phyloP scores from a whole-genome alignment of 2,888 invertebrate species.

The Bellardia bayeri region DNA sequence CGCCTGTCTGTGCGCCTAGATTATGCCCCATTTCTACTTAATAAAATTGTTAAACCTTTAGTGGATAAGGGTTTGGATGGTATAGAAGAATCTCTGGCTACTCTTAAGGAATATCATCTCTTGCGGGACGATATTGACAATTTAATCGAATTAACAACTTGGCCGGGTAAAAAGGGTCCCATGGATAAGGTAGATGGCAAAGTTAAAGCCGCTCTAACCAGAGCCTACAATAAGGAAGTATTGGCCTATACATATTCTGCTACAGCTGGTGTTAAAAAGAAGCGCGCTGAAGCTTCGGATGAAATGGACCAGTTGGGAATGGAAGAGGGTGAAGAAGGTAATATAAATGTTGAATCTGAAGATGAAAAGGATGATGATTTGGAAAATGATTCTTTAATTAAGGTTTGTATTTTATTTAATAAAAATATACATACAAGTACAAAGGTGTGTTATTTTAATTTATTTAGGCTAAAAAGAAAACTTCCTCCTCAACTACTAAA shows the following conservation, averaged over 20 bases:
- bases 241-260: conserved; percentile 91
- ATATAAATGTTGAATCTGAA: conserved; percentile 78
- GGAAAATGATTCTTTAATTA: conserved; percentile 91
- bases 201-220: conserved; percentile 96
- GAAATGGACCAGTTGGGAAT: conserved; percentile 84
- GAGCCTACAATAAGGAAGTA: conserved; percentile 94
- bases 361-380: conserved; percentile 86
- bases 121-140: conserved; percentile 96
- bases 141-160: conserved; percentile 92
- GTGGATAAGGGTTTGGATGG: conserved; percentile 89
- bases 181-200: conserved; percentile 91
- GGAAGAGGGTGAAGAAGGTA: conserved; percentile 80
- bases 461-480: conserved; percentile 79
- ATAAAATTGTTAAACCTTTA: conserved; percentile 91
- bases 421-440: not conserved
- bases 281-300: conserved; percentile 85
- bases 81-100: conserved; percentile 88
- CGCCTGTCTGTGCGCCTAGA: conserved; percentile 93
- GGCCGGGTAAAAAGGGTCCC: conserved; percentile 92
- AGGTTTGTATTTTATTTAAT: conserved; percentile 80
- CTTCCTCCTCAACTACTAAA: conserved; percentile 71
- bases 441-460: not conserved
- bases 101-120: conserved; percentile 93
- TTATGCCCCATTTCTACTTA: conserved; percentile 92
- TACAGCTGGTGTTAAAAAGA: conserved; percentile 87